phyloP scores from a whole-genome alignment of 1,140 invertebrate genomes.

The Pollicipes pollicipes region DNA sequence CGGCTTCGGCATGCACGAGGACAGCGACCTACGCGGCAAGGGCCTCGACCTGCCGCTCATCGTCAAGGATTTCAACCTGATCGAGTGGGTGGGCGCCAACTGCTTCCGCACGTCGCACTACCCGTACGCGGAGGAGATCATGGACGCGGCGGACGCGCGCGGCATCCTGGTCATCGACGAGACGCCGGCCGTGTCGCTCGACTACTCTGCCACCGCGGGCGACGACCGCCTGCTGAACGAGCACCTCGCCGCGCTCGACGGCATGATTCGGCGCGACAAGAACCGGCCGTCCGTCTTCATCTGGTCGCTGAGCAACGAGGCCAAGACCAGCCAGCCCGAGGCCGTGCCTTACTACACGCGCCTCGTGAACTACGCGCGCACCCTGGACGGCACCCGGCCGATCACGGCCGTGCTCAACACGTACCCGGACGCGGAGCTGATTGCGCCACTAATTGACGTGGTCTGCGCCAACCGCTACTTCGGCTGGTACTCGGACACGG shows the following conservation, averaged over 20 bases:
- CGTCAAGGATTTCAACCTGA: slow-evolving; percentile 79
- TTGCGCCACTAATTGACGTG: slow-evolving; percentile 44
- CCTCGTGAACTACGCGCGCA: no score
- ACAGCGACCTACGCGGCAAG: slow-evolving; percentile 40
- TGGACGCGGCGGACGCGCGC: slow-evolving; percentile 79
- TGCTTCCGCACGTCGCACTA: slow-evolving; percentile 94
- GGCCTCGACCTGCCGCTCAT: slow-evolving; percentile 34
- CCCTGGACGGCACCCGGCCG: no score
- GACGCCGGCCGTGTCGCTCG: slow-evolving; percentile 56
- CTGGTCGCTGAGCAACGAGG: slow-evolving; percentile 95
- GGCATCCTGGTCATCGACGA: slow-evolving; percentile 94
- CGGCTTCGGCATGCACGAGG: slow-evolving; percentile 94
- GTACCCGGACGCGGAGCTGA: no score
- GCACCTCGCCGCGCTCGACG: slow-evolving; percentile 62
- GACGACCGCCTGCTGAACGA: slow-evolving; percentile 50
- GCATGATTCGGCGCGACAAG: slow-evolving; percentile 76
- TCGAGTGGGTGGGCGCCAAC: slow-evolving; percentile 90
- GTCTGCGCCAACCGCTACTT: slow-evolving; percentile 90
- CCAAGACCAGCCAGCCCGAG: slow-evolving; percentile 41
- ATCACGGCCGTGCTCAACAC: no score
- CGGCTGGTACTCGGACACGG: slow-evolving; percentile 77
- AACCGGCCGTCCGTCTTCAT: slow-evolving; percentile 84
- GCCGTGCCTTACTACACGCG: slow-evolving; percentile 52
- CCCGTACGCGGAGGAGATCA: slow-evolving; percentile 94
- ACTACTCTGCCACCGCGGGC: no score